Conservation (phyloP, 2,797 vertebrate genomes). For the Phataginus tricuspis region DNA sequence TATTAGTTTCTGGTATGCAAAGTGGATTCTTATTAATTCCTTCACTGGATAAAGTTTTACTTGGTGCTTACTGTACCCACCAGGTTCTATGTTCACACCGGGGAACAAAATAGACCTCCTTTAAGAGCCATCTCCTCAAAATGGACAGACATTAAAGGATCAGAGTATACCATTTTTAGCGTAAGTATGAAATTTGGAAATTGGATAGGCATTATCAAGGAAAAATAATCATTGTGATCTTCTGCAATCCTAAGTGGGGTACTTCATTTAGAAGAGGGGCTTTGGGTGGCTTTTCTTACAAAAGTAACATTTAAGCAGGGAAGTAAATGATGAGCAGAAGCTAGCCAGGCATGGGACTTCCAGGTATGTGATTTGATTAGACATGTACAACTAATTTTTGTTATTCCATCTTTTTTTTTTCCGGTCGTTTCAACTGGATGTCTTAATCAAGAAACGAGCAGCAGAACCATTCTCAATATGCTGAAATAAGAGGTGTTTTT, state of each 20-base stretch:
- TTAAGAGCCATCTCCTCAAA: neutral
- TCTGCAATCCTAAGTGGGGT: neutral
- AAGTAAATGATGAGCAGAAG: neutral
- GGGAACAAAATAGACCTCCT: neutral
- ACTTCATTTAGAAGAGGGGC: neutral
- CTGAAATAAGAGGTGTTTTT: neutral
- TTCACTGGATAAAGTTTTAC: neutral
- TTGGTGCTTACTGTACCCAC: neutral
- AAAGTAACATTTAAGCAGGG: neutral
- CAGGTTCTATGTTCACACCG: neutral
- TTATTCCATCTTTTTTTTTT: neutral
- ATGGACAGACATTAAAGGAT: neutral
- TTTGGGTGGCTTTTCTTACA: neutral
- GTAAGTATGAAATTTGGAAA: neutral
- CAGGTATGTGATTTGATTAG: neutral
- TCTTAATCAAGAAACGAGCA: neutral
- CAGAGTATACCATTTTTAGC: neutral
- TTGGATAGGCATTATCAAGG: neutral
- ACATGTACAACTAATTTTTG: neutral
- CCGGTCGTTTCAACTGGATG: neutral
- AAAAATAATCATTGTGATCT: neutral
- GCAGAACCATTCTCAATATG: neutral
- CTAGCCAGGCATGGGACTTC: neutral
- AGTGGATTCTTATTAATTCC: slow-evolving; percentile 30
- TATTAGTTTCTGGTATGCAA: neutral